phyloP scores from a whole-genome alignment of 2,888 invertebrate genomes.

The Hyppa rectilinea region DNA sequence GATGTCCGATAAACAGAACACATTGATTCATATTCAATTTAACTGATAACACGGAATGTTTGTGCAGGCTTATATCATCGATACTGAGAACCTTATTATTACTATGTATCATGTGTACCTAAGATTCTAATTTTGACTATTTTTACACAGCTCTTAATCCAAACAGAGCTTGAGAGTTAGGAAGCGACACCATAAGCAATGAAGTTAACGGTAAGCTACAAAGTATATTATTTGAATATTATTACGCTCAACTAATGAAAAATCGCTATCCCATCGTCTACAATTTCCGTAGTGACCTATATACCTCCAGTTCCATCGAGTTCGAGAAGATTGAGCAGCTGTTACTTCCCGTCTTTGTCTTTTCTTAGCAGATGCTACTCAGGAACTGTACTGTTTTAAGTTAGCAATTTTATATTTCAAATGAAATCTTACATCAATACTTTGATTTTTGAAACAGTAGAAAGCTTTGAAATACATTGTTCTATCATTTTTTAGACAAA shows the following conservation, averaged over 20 bases:
- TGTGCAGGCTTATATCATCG: conserved; percentile 34
- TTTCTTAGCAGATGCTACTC: conserved; percentile 10
- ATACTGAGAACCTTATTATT: conserved; percentile 35
- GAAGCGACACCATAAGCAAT: not conserved
- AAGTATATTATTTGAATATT: conserved; percentile 34
- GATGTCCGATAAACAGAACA: conserved; percentile 59
- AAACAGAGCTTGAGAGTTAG: conserved; percentile 6
- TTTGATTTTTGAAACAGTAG: conserved; percentile 41
- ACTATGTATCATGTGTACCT: not conserved
- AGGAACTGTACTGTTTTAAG: not conserved
- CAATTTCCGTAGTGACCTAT: conserved; percentile 53
- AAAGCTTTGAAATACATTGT: not conserved
- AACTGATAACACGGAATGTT: conserved; percentile 55
- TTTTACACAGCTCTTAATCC: not conserved
- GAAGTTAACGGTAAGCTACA: not conserved
- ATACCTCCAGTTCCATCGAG: conserved; percentile 23
- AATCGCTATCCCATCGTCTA: conserved; percentile 24
- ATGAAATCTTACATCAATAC: not conserved
- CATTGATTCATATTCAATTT: conserved; percentile 60
- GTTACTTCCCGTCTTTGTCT: conserved; percentile 30
- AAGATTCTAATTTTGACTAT: conserved; percentile 24
- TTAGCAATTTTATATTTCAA: not conserved
- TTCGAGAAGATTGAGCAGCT: conserved; percentile 44
- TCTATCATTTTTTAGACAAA: conserved; percentile 14
- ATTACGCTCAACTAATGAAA: conserved; percentile 29